These are phyloP conservation scores for Drosophila lacteicornis DNA, from an alignment of 1,140 invertebrate species.

Conservation along the genomic window DNA sequence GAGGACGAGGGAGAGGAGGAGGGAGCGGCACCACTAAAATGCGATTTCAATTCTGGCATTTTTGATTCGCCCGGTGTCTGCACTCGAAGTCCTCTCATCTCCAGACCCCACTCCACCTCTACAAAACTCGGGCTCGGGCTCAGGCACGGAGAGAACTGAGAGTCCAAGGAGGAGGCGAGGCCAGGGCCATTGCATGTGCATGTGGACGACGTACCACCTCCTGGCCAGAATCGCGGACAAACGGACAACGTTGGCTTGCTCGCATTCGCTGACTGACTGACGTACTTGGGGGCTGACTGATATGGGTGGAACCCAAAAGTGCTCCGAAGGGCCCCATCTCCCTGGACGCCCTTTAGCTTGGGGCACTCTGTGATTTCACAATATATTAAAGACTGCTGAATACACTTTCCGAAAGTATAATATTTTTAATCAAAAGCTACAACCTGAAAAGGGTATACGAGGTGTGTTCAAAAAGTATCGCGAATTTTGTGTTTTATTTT, in stretches of 20 bases:
- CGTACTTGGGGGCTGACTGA: conserved; percentile 75
- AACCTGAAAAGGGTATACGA: not conserved
- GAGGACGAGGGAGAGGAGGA: conserved; percentile 31
- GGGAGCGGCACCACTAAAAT: conserved; percentile 62
- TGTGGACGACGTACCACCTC: conserved; percentile 18
- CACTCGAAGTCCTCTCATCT: conserved; percentile 2
- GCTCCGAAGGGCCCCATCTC: conserved; percentile 12
- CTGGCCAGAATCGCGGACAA: conserved; percentile 10
- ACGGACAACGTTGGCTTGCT: conserved; percentile 40
- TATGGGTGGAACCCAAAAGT: conserved; percentile 64
- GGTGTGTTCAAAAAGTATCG: too few species aligned
- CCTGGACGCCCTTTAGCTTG: conserved; percentile 14
- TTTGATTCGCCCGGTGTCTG: conserved; percentile 77
- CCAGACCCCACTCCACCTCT: not conserved
- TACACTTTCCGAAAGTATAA: not conserved
- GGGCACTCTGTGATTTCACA: not conserved
- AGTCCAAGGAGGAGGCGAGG: conserved; percentile 58
- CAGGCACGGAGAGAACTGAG: conserved; percentile 23
- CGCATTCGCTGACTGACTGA: conserved; percentile 73
- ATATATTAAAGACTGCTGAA: not conserved
- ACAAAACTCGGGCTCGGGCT: not conserved
- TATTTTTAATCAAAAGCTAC: too few species aligned
- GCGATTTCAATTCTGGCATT: conserved; percentile 85
- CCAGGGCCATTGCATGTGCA: conserved; percentile 67
- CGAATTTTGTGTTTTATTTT: too few species aligned